phyloP scores from a whole-genome alignment of 2,113 vertebrate species.

The Mustela lutreola region DNA sequence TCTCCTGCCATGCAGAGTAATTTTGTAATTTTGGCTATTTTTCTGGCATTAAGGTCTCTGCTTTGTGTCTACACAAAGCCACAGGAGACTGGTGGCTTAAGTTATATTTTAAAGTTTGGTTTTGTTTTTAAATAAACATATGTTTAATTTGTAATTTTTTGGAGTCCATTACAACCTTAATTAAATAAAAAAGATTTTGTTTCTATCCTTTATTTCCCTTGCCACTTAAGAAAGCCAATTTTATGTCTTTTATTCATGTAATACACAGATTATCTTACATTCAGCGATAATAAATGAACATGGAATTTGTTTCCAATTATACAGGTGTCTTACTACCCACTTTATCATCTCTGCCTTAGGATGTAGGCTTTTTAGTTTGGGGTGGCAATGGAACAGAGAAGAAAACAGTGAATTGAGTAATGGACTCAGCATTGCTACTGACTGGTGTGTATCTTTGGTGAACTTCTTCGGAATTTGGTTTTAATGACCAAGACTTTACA shows the following conservation, averaged over 20 bases:
- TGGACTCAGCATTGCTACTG: not conserved
- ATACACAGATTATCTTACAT: not conserved
- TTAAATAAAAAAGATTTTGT: not conserved
- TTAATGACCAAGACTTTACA: slow-evolving; percentile 45
- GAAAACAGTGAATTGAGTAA: not conserved
- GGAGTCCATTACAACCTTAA: not conserved
- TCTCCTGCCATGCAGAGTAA: not conserved
- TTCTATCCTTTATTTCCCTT: not conserved
- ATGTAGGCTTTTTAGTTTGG: slow-evolving; percentile 9
- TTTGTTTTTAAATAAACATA: slow-evolving; percentile 37
- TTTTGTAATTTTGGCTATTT: slow-evolving; percentile 21
- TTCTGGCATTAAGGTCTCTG: not conserved
- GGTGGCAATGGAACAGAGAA: not conserved
- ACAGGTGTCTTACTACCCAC: not conserved
- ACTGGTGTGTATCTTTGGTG: not conserved
- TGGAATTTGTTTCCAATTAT: not conserved
- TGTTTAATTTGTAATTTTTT: slow-evolving; percentile 23
- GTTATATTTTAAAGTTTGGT: not conserved
- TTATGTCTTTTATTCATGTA: not conserved
- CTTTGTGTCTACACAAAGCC: not conserved
- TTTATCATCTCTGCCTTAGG: not conserved
- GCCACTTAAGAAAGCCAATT: not conserved
- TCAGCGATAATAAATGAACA: not conserved
- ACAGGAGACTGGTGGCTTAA: not conserved
- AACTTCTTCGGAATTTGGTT: slow-evolving; percentile 14